Evolutionary conservation across 2,888 invertebrate species (phyloP).

Genomic region (Catocala sponsa): DNA sequence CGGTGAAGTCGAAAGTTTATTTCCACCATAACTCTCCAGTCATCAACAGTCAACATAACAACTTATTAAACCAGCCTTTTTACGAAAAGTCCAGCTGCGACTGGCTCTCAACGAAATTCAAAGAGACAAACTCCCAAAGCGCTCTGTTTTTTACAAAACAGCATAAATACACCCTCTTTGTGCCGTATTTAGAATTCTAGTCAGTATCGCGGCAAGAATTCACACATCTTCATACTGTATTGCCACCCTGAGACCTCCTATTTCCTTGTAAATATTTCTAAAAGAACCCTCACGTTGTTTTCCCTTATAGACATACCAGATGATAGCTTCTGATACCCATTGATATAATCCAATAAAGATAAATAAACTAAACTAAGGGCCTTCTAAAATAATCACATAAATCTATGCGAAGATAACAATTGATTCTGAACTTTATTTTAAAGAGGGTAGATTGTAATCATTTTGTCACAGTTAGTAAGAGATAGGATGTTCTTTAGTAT

Average conservation of each 20-base stretch:
- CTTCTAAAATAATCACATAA: slow-evolving; percentile 27
- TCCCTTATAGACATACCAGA: background rate
- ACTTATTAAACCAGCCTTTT: too few relatives aligned
- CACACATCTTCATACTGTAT: slow-evolving; percentile 12
- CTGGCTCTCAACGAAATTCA: background rate
- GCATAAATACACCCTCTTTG: slow-evolving; percentile 3
- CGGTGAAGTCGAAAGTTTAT: too few relatives aligned
- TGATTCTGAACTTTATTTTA: slow-evolving; percentile 8
- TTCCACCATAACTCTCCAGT: too few relatives aligned
- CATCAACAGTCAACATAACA: too few relatives aligned
- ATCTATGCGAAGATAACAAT: background rate
- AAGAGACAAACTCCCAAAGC: background rate
- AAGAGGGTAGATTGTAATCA: background rate
- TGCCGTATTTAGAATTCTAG: slow-evolving; percentile 12
- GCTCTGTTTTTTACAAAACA: background rate
- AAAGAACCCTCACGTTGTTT: slow-evolving; percentile 3
- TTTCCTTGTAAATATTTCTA: slow-evolving; percentile 1
- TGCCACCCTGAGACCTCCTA: slow-evolving; percentile 1
- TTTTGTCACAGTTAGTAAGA: slow-evolving; percentile 13
- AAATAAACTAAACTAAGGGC: slow-evolving; percentile 22
- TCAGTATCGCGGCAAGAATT: slow-evolving; percentile 11
- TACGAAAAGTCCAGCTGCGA: background rate
- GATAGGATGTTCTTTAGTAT: slow-evolving; percentile 7
- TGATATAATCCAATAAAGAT: slow-evolving; percentile 26
- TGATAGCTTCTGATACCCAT: slow-evolving; percentile 11